Conservation (phyloP, 2,888 invertebrate genomes). For the Bombyx huttoni region DNA sequence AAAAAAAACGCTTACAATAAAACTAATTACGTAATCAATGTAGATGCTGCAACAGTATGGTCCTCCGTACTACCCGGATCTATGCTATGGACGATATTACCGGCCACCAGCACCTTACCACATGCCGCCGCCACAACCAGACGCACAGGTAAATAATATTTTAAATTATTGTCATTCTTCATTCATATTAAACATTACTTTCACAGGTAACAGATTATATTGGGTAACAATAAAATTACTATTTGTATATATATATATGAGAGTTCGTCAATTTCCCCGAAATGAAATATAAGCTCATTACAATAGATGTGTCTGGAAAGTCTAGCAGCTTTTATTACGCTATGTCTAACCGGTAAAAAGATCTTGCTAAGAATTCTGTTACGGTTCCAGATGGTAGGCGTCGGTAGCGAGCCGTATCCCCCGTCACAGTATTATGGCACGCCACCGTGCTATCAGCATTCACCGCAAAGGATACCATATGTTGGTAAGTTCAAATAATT, state of each 20-base stretch:
- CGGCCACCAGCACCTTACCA: conserved; percentile 64
- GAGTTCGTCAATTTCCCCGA: no score
- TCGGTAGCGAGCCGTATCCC: conserved; percentile 55
- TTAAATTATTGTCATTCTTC: no score
- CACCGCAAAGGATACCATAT: conserved; percentile 77
- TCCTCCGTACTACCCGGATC: conserved; percentile 55
- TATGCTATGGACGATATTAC: conserved; percentile 60
- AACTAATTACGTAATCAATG: neutral
- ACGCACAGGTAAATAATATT: conserved; percentile 36
- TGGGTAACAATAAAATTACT: no score
- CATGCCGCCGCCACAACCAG: conserved; percentile 63
- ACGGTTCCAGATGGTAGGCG: conserved; percentile 54
- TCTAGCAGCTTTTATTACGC: no score
- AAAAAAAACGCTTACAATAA: neutral
- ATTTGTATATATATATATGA: no score
- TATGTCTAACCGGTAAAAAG: no score
- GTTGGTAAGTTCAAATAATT: conserved; percentile 66
- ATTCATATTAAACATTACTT: no score
- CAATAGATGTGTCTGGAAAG: no score
- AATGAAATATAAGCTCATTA: no score
- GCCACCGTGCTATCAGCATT: conserved; percentile 65
- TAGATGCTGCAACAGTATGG: conserved; percentile 65
- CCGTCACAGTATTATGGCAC: conserved; percentile 66
- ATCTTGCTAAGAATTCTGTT: no score
- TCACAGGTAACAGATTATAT: no score